Conservation (phyloP, 2,797 vertebrate genomes). For the Lutjanus campechanus region DNA sequence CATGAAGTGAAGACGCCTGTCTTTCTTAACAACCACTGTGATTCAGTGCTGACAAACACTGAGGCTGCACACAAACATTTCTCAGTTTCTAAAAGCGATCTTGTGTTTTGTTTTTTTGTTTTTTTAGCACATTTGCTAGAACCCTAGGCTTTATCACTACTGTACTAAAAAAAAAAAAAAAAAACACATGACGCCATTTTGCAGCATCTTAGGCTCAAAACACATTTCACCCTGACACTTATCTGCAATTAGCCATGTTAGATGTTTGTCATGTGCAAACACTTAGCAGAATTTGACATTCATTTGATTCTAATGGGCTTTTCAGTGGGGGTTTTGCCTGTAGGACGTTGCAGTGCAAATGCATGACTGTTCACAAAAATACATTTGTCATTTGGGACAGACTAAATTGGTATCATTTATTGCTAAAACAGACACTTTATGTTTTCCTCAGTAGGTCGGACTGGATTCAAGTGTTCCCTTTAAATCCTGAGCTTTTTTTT, state of each 20-base stretch:
- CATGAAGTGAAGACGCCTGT: constrained; percentile 22
- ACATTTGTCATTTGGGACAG: constrained; percentile 49
- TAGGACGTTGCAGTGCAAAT: constrained; percentile 51
- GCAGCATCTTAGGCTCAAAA: constrained; percentile 53
- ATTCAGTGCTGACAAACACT: constrained; percentile 37
- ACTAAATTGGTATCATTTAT: constrained; percentile 60
- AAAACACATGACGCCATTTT: constrained; percentile 52
- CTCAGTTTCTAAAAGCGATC: constrained; percentile 18
- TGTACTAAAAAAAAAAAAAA: constrained; percentile 27
- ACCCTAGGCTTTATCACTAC: constrained; percentile 22
- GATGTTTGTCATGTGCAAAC: constrained; percentile 74
- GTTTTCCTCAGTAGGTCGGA: constrained; percentile 36
- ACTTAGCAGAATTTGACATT: constrained; percentile 68
- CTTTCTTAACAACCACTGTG: constrained; percentile 13
- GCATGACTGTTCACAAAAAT: constrained; percentile 52
- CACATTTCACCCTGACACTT: constrained; percentile 61
- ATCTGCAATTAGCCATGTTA: constrained; percentile 69
- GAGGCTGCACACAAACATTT: constrained; percentile 13
- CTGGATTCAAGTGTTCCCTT: constrained; percentile 25
- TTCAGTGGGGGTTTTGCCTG: constrained; percentile 65
- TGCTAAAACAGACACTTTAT: constrained; percentile 56
- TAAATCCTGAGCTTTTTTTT: constrained; percentile 34
- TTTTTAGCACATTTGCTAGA: constrained; percentile 13
- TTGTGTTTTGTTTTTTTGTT: not conserved
- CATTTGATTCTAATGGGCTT: constrained; percentile 71